Evolutionary conservation across 2,888 invertebrate genomes (phyloP).

Genomic region (Coremacera marginata): DNA sequence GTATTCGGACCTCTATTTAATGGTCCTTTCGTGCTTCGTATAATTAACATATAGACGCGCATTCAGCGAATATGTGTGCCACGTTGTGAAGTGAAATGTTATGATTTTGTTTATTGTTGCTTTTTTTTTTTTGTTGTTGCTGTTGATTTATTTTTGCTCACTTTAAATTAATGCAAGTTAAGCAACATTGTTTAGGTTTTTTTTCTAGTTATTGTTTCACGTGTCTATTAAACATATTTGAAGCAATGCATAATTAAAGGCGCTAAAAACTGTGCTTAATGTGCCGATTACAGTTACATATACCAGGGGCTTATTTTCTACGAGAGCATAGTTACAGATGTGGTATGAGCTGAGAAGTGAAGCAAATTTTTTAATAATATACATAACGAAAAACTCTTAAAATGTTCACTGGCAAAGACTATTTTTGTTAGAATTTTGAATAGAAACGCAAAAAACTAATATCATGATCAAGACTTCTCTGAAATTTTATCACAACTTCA

Average conservation of each 20-base stretch:
- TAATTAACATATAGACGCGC: constrained; percentile 58
- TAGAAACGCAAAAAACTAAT: too few relatives aligned
- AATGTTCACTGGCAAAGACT: too few relatives aligned
- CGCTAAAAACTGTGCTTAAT: neutral
- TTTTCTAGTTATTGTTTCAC: neutral
- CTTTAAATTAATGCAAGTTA: neutral
- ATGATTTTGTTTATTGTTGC: neutral
- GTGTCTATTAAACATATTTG: neutral
- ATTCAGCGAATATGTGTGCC: constrained; percentile 33
- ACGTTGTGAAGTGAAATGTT: constrained; percentile 24
- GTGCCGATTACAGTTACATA: neutral
- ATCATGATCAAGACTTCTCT: too few relatives aligned
- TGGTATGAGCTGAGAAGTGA: too few relatives aligned
- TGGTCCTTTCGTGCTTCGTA: constrained; percentile 59
- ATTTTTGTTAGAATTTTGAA: too few relatives aligned
- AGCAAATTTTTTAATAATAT: too few relatives aligned
- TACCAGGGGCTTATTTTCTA: too few relatives aligned
- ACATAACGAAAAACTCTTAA: too few relatives aligned
- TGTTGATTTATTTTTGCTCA: neutral
- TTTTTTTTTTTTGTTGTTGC: neutral
- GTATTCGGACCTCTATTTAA: constrained; percentile 47
- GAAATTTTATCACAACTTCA: too few relatives aligned
- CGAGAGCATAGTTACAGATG: too few relatives aligned
- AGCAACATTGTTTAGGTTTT: neutral
- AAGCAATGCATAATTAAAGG: neutral